Conservation (phyloP, 2,888 invertebrate genomes). For the Diaperis boleti region DNA sequence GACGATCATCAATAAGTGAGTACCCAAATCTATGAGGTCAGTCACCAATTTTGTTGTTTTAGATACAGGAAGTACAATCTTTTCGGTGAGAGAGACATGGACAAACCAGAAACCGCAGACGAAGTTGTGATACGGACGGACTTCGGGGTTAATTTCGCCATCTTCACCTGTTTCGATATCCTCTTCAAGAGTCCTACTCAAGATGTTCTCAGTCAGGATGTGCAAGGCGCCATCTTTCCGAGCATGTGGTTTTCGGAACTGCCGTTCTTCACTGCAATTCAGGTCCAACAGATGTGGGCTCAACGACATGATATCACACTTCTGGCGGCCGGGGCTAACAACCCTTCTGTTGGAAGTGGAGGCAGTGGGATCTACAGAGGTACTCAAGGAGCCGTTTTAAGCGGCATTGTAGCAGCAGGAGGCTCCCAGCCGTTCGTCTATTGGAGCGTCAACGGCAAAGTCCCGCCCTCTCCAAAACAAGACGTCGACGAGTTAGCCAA, state of each 20-base stretch:
- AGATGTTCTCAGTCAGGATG: slow-evolving; percentile 62
- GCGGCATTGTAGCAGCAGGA: slow-evolving; percentile 43
- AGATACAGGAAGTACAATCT: slow-evolving; percentile 62
- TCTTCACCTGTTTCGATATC: slow-evolving; percentile 87
- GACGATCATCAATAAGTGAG: slow-evolving; percentile 75
- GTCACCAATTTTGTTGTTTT: background rate
- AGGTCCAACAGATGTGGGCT: slow-evolving; percentile 80
- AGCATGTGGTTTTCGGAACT: slow-evolving; percentile 87
- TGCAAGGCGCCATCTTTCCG: slow-evolving; percentile 75
- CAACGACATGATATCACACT: slow-evolving; percentile 77
- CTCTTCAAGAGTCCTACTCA: slow-evolving; percentile 79
- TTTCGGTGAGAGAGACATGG: slow-evolving; percentile 59
- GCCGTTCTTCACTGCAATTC: slow-evolving; percentile 79
- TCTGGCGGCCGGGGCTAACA: slow-evolving; percentile 78
- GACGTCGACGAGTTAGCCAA: slow-evolving; percentile 50
- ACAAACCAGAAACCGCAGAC: slow-evolving; percentile 69
- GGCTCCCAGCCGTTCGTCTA: slow-evolving; percentile 42
- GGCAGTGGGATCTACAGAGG: slow-evolving; percentile 82
- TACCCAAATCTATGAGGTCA: slow-evolving; percentile 26
- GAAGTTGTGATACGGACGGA: slow-evolving; percentile 77
- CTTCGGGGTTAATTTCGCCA: slow-evolving; percentile 84
- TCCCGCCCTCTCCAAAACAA: slow-evolving; percentile 31
- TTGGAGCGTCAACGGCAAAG: slow-evolving; percentile 30
- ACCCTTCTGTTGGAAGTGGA: slow-evolving; percentile 71
- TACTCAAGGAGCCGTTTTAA: slow-evolving; percentile 38